A percentile compares a stretch with the other conserved stretches of the same genome.
Conservation (phyloP, 30 jellyfish, hydroid and myxozoan species). For the Aurelia aurita region DNA sequence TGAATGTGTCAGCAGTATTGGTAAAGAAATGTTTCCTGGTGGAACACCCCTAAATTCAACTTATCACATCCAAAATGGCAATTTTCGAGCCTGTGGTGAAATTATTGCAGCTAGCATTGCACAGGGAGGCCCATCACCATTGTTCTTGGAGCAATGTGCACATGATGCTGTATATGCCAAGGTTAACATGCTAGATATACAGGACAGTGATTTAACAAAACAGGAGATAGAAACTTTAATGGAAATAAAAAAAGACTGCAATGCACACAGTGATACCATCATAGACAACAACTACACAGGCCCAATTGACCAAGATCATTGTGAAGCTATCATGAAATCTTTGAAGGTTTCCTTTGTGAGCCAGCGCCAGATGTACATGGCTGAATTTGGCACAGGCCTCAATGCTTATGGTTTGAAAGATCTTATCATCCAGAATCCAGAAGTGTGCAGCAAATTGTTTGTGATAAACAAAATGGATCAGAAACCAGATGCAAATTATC, state of each 20-base stretch:
- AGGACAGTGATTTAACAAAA: slow-evolving; percentile 27
- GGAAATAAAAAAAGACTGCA: slow-evolving; percentile 25
- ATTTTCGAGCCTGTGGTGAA: slow-evolving; percentile 58
- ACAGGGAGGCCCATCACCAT: slow-evolving; percentile 64
- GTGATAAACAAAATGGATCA: slow-evolving; percentile 32
- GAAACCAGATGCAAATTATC: slow-evolving; percentile 28
- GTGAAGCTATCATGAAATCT: slow-evolving; percentile 45
- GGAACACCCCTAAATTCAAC: slow-evolving; percentile 64
- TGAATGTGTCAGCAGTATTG: slow-evolving; percentile 27
- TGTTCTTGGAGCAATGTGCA: slow-evolving; percentile 44
- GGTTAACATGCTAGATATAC: slow-evolving; percentile 16
- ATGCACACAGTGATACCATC: slow-evolving; percentile 39
- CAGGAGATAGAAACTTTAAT: slow-evolving; percentile 16
- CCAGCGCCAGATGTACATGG: slow-evolving; percentile 44
- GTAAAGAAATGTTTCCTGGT: slow-evolving; percentile 34
- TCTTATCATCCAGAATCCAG: slow-evolving; percentile 35
- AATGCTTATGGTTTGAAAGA: slow-evolving; percentile 47
- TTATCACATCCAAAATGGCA: slow-evolving; percentile 51
- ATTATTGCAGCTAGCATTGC: slow-evolving; percentile 29
- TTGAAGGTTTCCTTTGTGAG: slow-evolving; percentile 42
- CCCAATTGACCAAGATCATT: slow-evolving; percentile 41
- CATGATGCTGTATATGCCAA: slow-evolving; percentile 32
- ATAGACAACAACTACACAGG: slow-evolving; percentile 62
- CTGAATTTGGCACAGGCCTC: slow-evolving; percentile 47
- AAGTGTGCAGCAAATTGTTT: slow-evolving; percentile 49